Evolutionary conservation across 1,140 invertebrate genomes (phyloP).

Genomic region (Calephelis virginiensis): DNA sequence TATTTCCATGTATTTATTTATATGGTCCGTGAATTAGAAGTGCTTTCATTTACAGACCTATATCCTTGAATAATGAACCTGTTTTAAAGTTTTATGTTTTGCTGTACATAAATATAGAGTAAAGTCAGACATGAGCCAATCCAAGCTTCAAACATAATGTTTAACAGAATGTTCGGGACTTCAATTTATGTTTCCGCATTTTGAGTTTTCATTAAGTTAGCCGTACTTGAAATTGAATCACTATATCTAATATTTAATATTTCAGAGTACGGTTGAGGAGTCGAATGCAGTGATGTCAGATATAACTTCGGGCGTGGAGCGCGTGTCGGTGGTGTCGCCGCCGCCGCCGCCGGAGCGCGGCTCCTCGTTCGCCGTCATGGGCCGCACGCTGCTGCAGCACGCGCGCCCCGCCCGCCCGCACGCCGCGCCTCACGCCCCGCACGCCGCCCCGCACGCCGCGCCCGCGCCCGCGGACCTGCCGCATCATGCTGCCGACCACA

Average conservation of each 20-base stretch:
- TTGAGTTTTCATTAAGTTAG: neutral
- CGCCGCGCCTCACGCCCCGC: conserved; percentile 34
- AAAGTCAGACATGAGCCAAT: no score
- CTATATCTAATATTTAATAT: neutral
- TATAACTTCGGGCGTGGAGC: conserved; percentile 34
- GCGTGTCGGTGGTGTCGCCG: conserved; percentile 42
- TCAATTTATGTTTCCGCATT: no score
- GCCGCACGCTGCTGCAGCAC: conserved; percentile 33
- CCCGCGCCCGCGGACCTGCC: conserved; percentile 27
- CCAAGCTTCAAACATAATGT: no score
- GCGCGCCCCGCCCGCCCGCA: conserved; percentile 40
- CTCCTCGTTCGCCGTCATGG: conserved; percentile 90
- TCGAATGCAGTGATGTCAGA: conserved; percentile 30
- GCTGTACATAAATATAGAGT: no score
- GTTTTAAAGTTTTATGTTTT: no score
- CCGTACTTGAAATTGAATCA: no score
- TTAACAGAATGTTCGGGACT: no score
- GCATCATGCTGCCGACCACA: conserved; percentile 25
- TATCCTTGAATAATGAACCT: no score
- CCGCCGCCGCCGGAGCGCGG: conserved; percentile 88
- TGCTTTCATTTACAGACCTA: no score
- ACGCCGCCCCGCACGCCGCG: conserved; percentile 33
- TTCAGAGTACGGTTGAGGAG: conserved; percentile 35
- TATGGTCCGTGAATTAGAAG: no score
- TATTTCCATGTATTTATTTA: no score